Conservation (phyloP, 2,888 invertebrate species). For the Yponomeuta cagnagella region DNA sequence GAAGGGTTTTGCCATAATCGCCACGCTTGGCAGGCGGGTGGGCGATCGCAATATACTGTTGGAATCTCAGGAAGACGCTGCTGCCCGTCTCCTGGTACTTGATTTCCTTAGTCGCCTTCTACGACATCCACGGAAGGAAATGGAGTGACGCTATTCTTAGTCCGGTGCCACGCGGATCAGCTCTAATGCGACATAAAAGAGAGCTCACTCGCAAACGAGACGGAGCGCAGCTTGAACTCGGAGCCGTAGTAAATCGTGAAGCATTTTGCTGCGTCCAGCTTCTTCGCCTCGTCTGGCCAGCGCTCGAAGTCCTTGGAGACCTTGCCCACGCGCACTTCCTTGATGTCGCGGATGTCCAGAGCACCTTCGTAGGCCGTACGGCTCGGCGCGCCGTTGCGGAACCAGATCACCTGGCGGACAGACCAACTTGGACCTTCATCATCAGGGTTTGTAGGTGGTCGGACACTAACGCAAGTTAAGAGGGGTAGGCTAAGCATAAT, state of each 20-base stretch:
- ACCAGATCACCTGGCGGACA: conserved; percentile 77
- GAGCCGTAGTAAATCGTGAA: conserved; percentile 93
- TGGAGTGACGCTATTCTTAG: no score
- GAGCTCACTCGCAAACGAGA: conserved; percentile 87
- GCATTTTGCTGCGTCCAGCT: conserved; percentile 85
- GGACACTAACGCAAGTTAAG: no score
- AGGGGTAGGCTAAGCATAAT: no score
- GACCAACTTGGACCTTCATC: neutral
- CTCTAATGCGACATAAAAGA: conserved; percentile 1
- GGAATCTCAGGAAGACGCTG: no score
- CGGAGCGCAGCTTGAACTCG: conserved; percentile 90
- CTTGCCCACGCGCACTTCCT: conserved; percentile 92
- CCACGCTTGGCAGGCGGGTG: no score
- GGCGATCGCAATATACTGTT: no score
- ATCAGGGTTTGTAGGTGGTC: neutral
- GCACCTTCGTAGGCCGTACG: conserved; percentile 78
- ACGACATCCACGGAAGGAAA: no score
- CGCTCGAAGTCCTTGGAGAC: conserved; percentile 93
- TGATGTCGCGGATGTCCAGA: conserved; percentile 88
- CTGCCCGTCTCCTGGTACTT: no score
- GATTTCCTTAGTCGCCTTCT: no score
- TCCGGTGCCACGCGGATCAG: no score
- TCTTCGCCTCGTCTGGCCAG: conserved; percentile 92
- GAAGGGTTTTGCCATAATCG: no score
- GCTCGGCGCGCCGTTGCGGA: conserved; percentile 62